A percentile compares a stretch with the other conserved stretches of the same genome.
Evolutionary conservation across 2,113 vertebrate genomes (phyloP).

Genomic region (Heterocephalus glaber): DNA sequence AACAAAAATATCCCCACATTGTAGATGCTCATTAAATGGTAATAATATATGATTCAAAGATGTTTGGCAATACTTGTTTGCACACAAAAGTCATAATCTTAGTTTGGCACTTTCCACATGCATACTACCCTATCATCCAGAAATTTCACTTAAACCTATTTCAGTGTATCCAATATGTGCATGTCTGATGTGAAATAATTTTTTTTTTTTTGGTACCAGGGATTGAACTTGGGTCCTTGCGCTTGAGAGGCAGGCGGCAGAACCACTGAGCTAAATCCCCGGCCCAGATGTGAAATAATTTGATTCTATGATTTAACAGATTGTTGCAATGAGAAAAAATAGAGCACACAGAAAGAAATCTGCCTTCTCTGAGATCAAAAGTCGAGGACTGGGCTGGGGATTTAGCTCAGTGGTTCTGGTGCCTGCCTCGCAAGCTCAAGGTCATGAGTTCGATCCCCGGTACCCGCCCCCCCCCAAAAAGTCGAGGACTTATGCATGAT

Average conservation of each 20-base stretch:
- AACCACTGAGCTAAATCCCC: too few species aligned
- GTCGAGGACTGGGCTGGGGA: too few species aligned
- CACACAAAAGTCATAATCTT: not conserved
- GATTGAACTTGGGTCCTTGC: too few species aligned
- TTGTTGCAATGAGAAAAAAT: conserved; percentile 37
- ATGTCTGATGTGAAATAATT: conserved; percentile 45
- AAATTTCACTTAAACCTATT: conserved; percentile 49
- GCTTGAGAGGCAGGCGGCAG: too few species aligned
- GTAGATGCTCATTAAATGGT: conserved; percentile 21
- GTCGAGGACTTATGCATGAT: not conserved
- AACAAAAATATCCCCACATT: not conserved
- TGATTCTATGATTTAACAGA: conserved; percentile 45
- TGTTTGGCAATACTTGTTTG: not conserved
- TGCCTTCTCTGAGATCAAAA: conserved; percentile 20
- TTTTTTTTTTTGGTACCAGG: too few species aligned
- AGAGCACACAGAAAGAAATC: conserved; percentile 23
- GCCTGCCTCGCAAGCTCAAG: too few species aligned
- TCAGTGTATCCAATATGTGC: conserved; percentile 32
- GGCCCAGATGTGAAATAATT: conserved; percentile 54
- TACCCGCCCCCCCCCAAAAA: too few species aligned
- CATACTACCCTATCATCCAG: not conserved
- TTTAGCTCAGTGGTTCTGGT: too few species aligned
- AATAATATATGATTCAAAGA: not conserved
- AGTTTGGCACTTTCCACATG: conserved; percentile 4
- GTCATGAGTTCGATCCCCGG: too few species aligned